Conservation (phyloP, 2,797 vertebrate genomes). For the Siniperca scherzeri region DNA sequence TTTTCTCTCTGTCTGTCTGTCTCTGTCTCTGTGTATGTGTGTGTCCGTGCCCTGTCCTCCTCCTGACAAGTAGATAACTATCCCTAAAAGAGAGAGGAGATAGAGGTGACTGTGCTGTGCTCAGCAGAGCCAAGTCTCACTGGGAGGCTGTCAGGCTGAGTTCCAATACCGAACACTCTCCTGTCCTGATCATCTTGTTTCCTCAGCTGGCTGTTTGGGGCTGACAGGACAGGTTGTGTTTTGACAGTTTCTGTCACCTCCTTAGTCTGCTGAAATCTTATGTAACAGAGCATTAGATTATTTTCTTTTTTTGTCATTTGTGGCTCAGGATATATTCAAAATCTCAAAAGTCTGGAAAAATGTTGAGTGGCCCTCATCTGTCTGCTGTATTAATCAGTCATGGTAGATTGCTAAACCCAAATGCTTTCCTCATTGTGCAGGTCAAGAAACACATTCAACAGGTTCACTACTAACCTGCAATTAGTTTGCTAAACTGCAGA, state of each 20-base stretch:
- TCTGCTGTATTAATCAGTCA: slow-evolving; percentile 12
- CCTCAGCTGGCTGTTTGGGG: slow-evolving; percentile 47
- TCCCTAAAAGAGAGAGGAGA: slow-evolving; percentile 71
- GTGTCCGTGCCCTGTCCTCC: slow-evolving; percentile 36
- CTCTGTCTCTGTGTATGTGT: no score
- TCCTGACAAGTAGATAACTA: slow-evolving; percentile 78
- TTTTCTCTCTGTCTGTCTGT: slow-evolving; percentile 18
- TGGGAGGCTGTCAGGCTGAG: slow-evolving; percentile 69
- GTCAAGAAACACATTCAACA: background rate
- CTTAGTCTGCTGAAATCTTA: slow-evolving; percentile 42
- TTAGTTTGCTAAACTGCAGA: background rate
- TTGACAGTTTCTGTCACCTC: slow-evolving; percentile 56
- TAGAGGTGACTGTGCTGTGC: slow-evolving; percentile 75
- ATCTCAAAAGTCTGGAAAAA: slow-evolving; percentile 15
- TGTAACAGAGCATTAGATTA: slow-evolving; percentile 6
- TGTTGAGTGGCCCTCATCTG: background rate
- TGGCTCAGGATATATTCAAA: slow-evolving; percentile 17
- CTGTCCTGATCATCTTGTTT: slow-evolving; percentile 61
- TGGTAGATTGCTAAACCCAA: background rate
- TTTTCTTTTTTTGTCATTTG: slow-evolving; percentile 7
- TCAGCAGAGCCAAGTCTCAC: slow-evolving; percentile 69
- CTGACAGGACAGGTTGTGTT: slow-evolving; percentile 51
- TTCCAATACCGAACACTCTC: slow-evolving; percentile 56
- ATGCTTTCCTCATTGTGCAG: background rate
- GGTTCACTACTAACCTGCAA: slow-evolving; percentile 16